These are phyloP conservation scores for Asteroscopus sphinx DNA, from an alignment of 2,888 invertebrate species.

Conservation along the genomic window DNA sequence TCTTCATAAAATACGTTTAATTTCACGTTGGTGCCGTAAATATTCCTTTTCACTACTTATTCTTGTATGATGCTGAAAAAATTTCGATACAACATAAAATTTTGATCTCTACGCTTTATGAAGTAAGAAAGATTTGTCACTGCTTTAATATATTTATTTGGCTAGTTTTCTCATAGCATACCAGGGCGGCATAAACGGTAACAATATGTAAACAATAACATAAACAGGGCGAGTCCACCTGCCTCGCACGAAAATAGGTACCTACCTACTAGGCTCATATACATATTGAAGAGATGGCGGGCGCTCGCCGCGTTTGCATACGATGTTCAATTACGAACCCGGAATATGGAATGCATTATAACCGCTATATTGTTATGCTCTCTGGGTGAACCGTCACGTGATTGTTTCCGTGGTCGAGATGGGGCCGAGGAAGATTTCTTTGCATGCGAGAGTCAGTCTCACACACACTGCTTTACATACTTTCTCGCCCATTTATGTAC, in stretches of 20 bases:
- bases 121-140: too few species aligned
- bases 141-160: too few species aligned
- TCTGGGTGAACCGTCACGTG: constrained; percentile 66
- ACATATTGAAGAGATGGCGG: constrained; percentile 83
- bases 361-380: constrained; percentile 77
- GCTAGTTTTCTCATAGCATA: constrained; percentile 35
- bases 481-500: neutral
- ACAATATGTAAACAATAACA: constrained; percentile 67
- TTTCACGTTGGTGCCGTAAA: constrained; percentile 15
- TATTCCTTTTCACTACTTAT: constrained; percentile 6
- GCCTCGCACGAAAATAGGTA: constrained; percentile 71
- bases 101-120: too few species aligned
- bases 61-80: constrained; percentile 8
- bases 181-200: constrained; percentile 42
- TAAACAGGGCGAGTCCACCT: constrained; percentile 76
- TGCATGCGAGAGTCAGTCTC: constrained; percentile 33
- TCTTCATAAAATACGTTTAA: constrained; percentile 42
- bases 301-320: constrained; percentile 83
- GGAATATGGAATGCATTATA: constrained; percentile 82
- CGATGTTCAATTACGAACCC: constrained; percentile 85
- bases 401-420: constrained; percentile 66
- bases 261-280: constrained; percentile 79
- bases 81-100: neutral
- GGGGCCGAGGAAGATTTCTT: constrained; percentile 55
- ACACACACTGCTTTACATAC: neutral